Base-by-base conservation (phyloP, 2,113 vertebrate species). In the Bubo blakistoni region DNA sequence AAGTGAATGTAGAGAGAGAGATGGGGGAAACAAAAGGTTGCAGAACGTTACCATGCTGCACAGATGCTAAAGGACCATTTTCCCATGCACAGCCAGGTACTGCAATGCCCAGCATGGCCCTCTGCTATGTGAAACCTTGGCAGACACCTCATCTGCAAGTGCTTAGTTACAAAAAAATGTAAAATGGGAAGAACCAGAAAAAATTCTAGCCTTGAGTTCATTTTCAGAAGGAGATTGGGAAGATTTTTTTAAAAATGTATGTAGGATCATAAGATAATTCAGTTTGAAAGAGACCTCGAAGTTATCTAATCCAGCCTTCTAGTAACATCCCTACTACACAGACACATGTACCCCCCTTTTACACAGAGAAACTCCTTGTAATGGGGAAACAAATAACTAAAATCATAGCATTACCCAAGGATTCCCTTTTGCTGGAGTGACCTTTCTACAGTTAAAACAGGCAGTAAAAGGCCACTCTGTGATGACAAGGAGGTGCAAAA, bases 21-120 rank as follows among this genome's bases (percentile, higher is more conserved):
- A 30, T 7, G 10, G 38, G 88, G n/a, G 55, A 73, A 83, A 69
- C 2, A 16, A 62, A 85, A 80, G 4, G 1, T 46, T 85, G 69
- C 19, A 76, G 63, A 70, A 65, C 1, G 0, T 52, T 52, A 30
- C 12, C 0, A 1, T 34, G 24, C 30, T 88, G 38, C 40, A 40
- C 13, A 69, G 74, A 49, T 16, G 44, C 24, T 72, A 26, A 55
- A 65, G 52, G 21, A 55, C 49, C 29, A 18, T 16, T 58, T 81
- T 15, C 30, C 16, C 16, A 7, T 32, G 36, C 29, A 57, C 30
- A 40, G 7, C 4, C 2, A 2, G 7, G 19, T 34, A 22, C 46
- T 40, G 12, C 32, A 55, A 24, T 3, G 24, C 18, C 40, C 62
- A 65, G 12, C 3, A 2, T 29, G 38, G 27, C 16, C 15, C 16